Base-by-base conservation (phyloP, 2,888 invertebrate genomes). In the Plagodis pulveraria region DNA sequence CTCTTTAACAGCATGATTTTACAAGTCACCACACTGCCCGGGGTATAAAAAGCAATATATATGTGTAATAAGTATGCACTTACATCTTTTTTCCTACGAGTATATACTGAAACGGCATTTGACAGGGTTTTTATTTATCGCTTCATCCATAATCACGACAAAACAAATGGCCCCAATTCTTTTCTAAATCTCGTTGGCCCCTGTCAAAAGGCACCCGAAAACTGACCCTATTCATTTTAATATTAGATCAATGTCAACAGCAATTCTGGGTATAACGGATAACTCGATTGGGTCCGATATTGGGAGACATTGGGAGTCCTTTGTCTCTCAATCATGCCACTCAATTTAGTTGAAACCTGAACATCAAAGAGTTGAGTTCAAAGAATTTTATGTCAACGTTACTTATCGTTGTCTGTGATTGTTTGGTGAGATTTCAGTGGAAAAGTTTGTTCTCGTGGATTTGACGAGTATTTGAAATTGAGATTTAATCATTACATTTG, bases 211-310 rank as follows among this genome's bases (percentile, higher is more conserved):
- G 58, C 56, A 54, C 42, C 44, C 59, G 50, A 35, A 49, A 51
- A 60, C 58, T 65, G 62, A 65, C 64, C 63, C 61, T 57, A 59
- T 63, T 66, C 64, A 68, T 68, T 68, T 68, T 68, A 64, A 66
- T 68, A 68, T 66, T 64, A 63, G 63, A 66, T 66, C 68, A 66
- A 63, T 63, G 68, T 56, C 66, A 68, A 60, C 50, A 66, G 60
- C 65, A 56, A 68, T 67, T 65, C 58, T 35, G 58, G 41, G 47
- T 53, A 12, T 42, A 57, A 62, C 45, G 67, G 63, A 64, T 68
- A 66, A 68, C 64, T 66, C 62, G 61, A 66, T 68, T 66, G 50
- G 55, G 11, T 45, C 62, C 66, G 61, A 68, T 66, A 60, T 60
- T 56, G 48, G 55, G 50, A 58, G 59, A 61, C 62, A 62, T 54